Evolutionary conservation across 2,797 vertebrate species (phyloP), one percentile per base, ranked within the genome.

Genomic region (Notolepis coatsorum): DNA sequence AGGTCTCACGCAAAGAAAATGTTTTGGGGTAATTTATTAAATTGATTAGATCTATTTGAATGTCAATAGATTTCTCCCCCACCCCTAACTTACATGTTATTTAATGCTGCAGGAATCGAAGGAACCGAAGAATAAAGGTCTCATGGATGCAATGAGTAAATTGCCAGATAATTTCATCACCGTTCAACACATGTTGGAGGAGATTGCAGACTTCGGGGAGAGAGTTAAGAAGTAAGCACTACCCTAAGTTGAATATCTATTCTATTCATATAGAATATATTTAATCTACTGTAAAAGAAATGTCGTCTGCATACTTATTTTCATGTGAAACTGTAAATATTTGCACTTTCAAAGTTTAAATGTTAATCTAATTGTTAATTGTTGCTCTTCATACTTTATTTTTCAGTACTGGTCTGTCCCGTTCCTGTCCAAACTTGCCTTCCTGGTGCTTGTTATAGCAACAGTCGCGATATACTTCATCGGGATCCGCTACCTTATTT

Each of bases 71-170:
- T n/a, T n/a, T n/a, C n/a, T n/a, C n/a, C n/a, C n/a, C n/a, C n/a
- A n/a, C n/a, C n/a, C n/a, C n/a, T n/a, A n/a, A n/a, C n/a, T n/a
- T n/a, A 38, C 65, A 6, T 73, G 18, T 63, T 25, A 7, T 30
- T 43, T 75, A 21, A 37, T 65, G 24, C 45, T 21, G 8, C 15
- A 99, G 97, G 98, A 99, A 69, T 95, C 94, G 0, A 96, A 99
- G 97, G 98, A 99, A 69, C 95, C 94, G 0, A 96, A 99, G 78
- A 95, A 87, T 80, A 96, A 82, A 76, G 95, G 97, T 1, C 81
- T 99, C 60, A 94, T 97, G 56, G 94, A 98, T 43, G 96, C 97
- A 88, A 95, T 99, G 77, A 95, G 97, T 79, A 99, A 96, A 96
- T 94, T 99, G 21, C 98, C 99, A 69, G 97, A 99, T 7, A 95